phyloP scores from a whole-genome alignment of 2,888 invertebrate species.

The Tiphia femorata region DNA sequence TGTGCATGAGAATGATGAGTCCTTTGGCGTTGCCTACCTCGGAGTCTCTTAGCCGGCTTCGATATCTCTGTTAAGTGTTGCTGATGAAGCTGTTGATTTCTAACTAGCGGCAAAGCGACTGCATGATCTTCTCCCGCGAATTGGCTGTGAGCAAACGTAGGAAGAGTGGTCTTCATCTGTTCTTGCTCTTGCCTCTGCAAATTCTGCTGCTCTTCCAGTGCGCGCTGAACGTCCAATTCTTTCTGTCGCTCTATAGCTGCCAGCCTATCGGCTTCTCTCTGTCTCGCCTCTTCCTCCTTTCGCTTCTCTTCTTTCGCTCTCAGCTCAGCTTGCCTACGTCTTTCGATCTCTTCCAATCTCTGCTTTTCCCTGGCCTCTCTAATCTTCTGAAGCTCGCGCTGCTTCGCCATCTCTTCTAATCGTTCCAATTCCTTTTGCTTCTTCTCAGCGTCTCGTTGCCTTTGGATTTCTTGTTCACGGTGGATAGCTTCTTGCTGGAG shows the following conservation, averaged over 20 bases:
- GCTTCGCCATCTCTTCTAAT: slow-evolving; percentile 57
- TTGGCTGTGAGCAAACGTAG: slow-evolving; percentile 7
- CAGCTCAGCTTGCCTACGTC: slow-evolving; percentile 46
- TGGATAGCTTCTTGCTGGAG: slow-evolving; percentile 50
- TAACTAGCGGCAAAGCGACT: slow-evolving; percentile 46
- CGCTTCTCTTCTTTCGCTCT: slow-evolving; percentile 46
- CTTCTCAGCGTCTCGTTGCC: slow-evolving; percentile 57
- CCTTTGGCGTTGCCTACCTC: slow-evolving; percentile 26
- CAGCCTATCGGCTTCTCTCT: slow-evolving; percentile 46
- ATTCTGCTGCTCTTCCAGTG: slow-evolving; percentile 39
- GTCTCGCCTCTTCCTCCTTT: slow-evolving; percentile 47
- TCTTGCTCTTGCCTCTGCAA: slow-evolving; percentile 42
- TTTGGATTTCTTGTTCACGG: slow-evolving; percentile 55
- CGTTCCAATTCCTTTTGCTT: slow-evolving; percentile 58
- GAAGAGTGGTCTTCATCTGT: neutral
- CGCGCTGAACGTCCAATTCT: slow-evolving; percentile 44
- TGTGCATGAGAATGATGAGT: slow-evolving; percentile 21
- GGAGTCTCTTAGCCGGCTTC: slow-evolving; percentile 28
- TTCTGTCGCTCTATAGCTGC: slow-evolving; percentile 50
- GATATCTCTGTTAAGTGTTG: slow-evolving; percentile 51
- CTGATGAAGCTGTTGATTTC: slow-evolving; percentile 49
- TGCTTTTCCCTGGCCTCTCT: slow-evolving; percentile 57
- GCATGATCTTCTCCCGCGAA: slow-evolving; percentile 1
- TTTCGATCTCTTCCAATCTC: slow-evolving; percentile 53
- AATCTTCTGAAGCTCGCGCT: slow-evolving; percentile 57